Evolutionary conservation across 2,888 invertebrate species (phyloP).

Genomic region (Pseudoips prasinana): DNA sequence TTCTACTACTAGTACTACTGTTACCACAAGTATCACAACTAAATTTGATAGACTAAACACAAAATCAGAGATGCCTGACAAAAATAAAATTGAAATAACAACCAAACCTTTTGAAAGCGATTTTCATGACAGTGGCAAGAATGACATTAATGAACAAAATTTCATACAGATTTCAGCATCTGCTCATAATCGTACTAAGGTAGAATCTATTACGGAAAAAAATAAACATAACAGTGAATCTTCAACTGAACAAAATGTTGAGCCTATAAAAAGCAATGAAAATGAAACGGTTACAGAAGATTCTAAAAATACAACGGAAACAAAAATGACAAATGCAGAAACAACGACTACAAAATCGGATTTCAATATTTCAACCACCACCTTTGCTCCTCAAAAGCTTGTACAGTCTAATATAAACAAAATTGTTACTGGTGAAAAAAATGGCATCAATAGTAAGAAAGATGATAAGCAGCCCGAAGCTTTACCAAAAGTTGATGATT

Average conservation of each 20-base stretch:
- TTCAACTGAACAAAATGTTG: slow-evolving; percentile 4
- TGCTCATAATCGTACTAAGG: slow-evolving; percentile 14
- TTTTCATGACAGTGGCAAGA: slow-evolving; percentile 16
- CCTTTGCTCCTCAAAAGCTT: slow-evolving; percentile 15
- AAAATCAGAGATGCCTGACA: slow-evolving; percentile 4
- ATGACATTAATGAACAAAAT: slow-evolving; percentile 18
- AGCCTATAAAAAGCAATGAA: slow-evolving; percentile 5
- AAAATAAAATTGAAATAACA: slow-evolving; percentile 12
- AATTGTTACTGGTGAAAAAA: slow-evolving; percentile 24
- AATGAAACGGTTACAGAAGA: slow-evolving; percentile 9
- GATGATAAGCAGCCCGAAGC: slow-evolving; percentile 37
- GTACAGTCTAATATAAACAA: slow-evolving; percentile 30
- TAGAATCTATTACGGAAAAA: slow-evolving; percentile 6
- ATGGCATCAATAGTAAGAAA: slow-evolving; percentile 28
- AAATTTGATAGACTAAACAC: too few relatives aligned
- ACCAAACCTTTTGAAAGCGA: slow-evolving; percentile 1
- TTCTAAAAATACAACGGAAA: slow-evolving; percentile 7
- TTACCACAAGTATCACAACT: too few relatives aligned
- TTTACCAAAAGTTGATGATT: slow-evolving; percentile 67
- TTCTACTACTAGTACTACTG: too few relatives aligned
- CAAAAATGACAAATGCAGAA: slow-evolving; percentile 8
- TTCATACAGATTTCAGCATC: slow-evolving; percentile 40
- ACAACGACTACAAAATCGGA: slow-evolving; percentile 4
- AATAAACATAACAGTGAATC: slow-evolving; percentile 8
- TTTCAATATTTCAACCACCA: slow-evolving; percentile 8